Evolutionary conservation across 2,888 invertebrate species (phyloP), one percentile per base, ranked within the genome.

Genomic region (Syritta pipiens): DNA sequence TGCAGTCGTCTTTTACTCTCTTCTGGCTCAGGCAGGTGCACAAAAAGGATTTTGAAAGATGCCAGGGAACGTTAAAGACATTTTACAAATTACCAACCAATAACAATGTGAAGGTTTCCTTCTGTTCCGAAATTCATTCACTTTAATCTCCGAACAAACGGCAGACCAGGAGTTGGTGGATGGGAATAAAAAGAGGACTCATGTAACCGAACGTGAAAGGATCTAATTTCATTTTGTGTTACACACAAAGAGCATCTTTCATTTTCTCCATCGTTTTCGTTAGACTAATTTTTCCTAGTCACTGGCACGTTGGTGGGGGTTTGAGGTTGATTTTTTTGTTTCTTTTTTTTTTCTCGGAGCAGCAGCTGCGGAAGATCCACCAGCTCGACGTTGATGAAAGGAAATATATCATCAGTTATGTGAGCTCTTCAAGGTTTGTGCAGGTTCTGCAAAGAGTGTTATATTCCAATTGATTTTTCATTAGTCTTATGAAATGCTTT

Each of bases 261-360:
- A 79, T 79, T 79, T 79, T 79, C 79, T 79, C 74, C 57, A 72
- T 62, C 79, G 67, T 62, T 79, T 67, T 67, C 44, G 62, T 79
- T 57, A 79, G 74, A 79, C 79, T 79, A 79, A 79, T 79, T 79
- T 79, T 79, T 79, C 79, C 79, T 74, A 74, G 74, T 79, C 79
- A 79, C 62, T 68, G 30, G 65, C 65, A 77, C 51, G 44, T 57
- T 40, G n/a, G 40, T 9, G 62, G 24, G 53, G 53, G 37, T 10
- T 37, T 37, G 37, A 14, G 37, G 37, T n/a, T n/a, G n/a, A 35
- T 37, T 37, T 14, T 12, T 35, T 14, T 17, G 14, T 37, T 26
- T 55, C 48, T 37, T 53, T 22, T 51, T 55, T 30, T 28, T 9
- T 35, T 44, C 20, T 30, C 35, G 42, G 28, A 69, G 12, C 55